These are phyloP conservation scores for Vollenhovia emeryi DNA, from an alignment of 1,140 invertebrate species.

Conservation along the genomic window DNA sequence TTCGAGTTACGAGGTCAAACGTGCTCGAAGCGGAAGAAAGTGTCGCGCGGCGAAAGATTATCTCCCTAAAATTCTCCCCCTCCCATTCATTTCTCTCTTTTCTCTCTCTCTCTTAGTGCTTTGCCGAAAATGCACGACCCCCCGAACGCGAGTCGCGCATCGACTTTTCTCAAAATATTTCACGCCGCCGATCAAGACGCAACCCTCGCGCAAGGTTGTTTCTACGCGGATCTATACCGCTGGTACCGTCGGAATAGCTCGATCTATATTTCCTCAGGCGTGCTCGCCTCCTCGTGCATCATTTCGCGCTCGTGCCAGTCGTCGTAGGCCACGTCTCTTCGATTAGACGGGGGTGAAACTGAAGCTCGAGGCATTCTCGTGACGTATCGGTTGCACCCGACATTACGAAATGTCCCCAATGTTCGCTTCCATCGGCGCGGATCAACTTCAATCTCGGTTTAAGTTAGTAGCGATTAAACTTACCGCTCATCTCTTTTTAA, in stretches of 20 bases:
- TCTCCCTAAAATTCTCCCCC: not conserved
- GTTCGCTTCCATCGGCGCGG: no score
- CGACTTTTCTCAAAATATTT: not conserved
- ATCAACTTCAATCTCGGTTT: no score
- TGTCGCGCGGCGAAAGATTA: not conserved
- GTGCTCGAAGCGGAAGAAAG: not conserved
- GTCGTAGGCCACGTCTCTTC: not conserved
- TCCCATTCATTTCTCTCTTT: not conserved
- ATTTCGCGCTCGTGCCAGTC: not conserved
- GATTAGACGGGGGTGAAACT: not conserved
- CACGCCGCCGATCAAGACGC: not conserved
- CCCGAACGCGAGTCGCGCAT: not conserved
- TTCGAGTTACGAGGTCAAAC: slow-evolving; percentile 5
- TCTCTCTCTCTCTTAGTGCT: not conserved
- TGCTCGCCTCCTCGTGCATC: not conserved
- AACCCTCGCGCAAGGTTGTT: not conserved
- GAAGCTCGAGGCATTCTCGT: not conserved
- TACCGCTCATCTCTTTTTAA: no score
- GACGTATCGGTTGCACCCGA: not conserved
- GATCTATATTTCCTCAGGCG: not conserved
- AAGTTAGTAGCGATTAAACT: no score
- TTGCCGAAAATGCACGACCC: not conserved
- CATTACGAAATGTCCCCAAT: not conserved
- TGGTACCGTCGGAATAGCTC: not conserved
- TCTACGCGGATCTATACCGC: not conserved